Percentiles rank a stretch among this genome's conserved stretches.
These are phyloP conservation scores for Plestiodon gilberti DNA, from an alignment of 2,113 vertebrate genomes.

Conservation along the genomic window DNA sequence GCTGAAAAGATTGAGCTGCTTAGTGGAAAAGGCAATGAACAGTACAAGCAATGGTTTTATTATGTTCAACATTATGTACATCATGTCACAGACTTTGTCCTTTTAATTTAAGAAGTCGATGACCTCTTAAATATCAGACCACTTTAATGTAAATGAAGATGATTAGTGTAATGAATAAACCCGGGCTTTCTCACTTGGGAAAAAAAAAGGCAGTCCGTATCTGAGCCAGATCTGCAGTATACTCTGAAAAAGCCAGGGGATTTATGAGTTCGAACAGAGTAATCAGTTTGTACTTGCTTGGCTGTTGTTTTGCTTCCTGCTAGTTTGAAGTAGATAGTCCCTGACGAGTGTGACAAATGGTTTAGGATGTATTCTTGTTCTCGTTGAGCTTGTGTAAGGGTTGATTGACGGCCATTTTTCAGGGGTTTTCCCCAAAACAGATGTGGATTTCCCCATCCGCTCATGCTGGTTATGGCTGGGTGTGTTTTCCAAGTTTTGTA, in stretches of 20 bases:
- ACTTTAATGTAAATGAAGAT: neutral
- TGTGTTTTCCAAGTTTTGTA: neutral
- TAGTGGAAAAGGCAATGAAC: neutral
- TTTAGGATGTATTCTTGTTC: conserved; percentile 21
- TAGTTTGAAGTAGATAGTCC: conserved; percentile 39
- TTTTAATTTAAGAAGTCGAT: neutral
- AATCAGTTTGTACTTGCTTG: conserved; percentile 13
- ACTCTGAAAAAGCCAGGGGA: conserved; percentile 30
- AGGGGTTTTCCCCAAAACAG: neutral
- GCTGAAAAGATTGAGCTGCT: neutral
- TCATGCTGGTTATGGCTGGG: neutral
- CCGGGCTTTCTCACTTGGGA: neutral
- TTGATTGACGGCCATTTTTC: neutral
- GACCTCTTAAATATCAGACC: neutral
- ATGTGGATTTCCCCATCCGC: neutral
- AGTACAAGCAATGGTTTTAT: neutral
- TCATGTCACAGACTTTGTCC: neutral
- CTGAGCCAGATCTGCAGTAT: neutral
- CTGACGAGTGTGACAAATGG: conserved; percentile 11
- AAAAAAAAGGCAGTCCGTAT: neutral
- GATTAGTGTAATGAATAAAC: accelerated
- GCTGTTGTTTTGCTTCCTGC: neutral
- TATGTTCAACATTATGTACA: neutral
- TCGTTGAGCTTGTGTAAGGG: neutral
- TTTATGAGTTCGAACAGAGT: neutral